phyloP scores from a whole-genome alignment of 2,797 vertebrate species.

The Furcifer pardalis region DNA sequence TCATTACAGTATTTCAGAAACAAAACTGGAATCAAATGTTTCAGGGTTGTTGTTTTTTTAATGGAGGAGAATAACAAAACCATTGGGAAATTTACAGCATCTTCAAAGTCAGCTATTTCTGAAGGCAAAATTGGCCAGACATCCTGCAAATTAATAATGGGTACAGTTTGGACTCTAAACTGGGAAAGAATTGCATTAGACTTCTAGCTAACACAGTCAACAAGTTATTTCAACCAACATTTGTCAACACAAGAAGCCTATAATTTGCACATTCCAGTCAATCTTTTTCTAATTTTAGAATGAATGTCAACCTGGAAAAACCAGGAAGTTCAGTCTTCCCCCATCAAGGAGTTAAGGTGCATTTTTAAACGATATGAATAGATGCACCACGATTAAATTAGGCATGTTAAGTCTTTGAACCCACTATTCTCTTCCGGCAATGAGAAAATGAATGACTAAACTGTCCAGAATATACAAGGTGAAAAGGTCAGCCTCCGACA shows the following conservation, averaged over 20 bases:
- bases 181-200: not conserved
- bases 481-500: too few relatives aligned
- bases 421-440: not conserved
- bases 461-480: too few relatives aligned
- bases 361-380: not conserved
- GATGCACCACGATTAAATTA: not conserved
- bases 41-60: too few relatives aligned
- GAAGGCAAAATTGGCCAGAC: not conserved
- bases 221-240: not conserved
- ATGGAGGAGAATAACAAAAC: not conserved
- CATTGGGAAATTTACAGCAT: not conserved
- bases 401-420: not conserved
- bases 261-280: not conserved
- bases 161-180: not conserved
- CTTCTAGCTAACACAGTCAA: not conserved
- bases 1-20: not conserved
- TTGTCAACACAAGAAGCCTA: not conserved
- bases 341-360: not conserved
- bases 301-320: not conserved
- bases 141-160: not conserved
- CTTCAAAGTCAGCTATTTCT: not conserved
- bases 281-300: slow-evolving; percentile 13
- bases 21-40: too few relatives aligned
- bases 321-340: not conserved
- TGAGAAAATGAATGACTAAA: not conserved